Evolutionary conservation across 2,113 vertebrate genomes (phyloP), one percentile per base, ranked within the genome.

Genomic region (Rissa tridactyla): DNA sequence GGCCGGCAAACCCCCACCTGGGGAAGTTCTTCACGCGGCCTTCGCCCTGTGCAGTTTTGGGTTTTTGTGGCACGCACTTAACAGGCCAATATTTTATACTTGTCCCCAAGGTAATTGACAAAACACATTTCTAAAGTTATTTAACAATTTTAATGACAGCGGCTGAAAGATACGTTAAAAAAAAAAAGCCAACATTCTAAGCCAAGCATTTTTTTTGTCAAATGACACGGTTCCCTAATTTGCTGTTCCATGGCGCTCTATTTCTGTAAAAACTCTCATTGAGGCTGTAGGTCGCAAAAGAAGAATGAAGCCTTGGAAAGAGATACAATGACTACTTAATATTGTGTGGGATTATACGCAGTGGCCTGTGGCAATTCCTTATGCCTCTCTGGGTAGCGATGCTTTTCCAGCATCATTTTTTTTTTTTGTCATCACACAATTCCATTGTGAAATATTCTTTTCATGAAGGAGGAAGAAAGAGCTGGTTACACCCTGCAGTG

Each of bases 381-480:
- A 89, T 69, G 80, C 90, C 86, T 97, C 92, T 95, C 91, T 91
- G 83, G 70, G 88, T 88, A 91, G 68, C 11, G 85, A 84, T 87
- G 76, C 91, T 92, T 95, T 92, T 95, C 97, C 92, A 95, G 94
- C 86, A 85, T 58, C 44, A n/a, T 79, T 85, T 86, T 81, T 82
- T 82, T 66, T 38, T 89, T 73, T 86, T 84, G 84, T 82, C 72
- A 94, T 96, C 87, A 26, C 80, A 94, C 77, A 89, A 96, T 91
- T 95, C 90, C 92, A 65, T 92, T 96, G 85, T 96, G 91, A 65
- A 97, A 97, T 89, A 91, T 81, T 83, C 86, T 94, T 94, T 96
- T 92, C 80, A 94, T 93, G 93, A 91, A 79, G 87, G 79, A 96
- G 78, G 83, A 86, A 95, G 91, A 97, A 94, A 95, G 93, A 85